phyloP scores from a whole-genome alignment of 2,113 vertebrate species.

The Etheostoma spectabile region DNA sequence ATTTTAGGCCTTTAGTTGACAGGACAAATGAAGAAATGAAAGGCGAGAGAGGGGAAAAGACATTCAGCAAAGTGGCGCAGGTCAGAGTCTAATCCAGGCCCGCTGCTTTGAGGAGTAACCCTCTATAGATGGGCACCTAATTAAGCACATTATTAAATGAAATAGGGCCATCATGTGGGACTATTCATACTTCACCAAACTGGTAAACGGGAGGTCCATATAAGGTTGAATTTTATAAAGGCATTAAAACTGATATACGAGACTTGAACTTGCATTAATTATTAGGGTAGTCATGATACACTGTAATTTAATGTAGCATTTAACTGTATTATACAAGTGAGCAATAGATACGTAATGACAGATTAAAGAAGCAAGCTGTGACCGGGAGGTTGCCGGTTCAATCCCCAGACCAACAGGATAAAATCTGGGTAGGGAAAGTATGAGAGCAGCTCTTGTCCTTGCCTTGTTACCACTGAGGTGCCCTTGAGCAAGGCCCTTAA shows the following conservation, averaged over 20 bases:
- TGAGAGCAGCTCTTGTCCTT: too few relatives aligned
- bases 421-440: too few relatives aligned
- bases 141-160: not conserved
- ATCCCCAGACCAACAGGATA: too few relatives aligned
- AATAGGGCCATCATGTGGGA: not conserved
- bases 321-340: constrained; percentile 8
- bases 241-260: not conserved
- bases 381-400: too few relatives aligned
- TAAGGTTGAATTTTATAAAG: not conserved
- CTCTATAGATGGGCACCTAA: not conserved
- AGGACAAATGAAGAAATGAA: too few relatives aligned
- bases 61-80: too few relatives aligned
- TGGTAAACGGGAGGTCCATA: not conserved
- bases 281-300: constrained; percentile 9
- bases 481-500: too few relatives aligned
- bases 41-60: too few relatives aligned
- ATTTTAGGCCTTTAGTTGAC: too few relatives aligned
- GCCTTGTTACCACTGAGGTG: too few relatives aligned
- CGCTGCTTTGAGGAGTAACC: not conserved
- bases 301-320: constrained; percentile 20
- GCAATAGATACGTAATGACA: not conserved
- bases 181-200: not conserved
- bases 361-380: too few relatives aligned
- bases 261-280: constrained; percentile 8
- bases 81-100: too few relatives aligned